Percentiles rank a stretch among this genome's conserved stretches.
Conservation (phyloP, 2,113 vertebrate species). For the Nesogale talazaci region DNA sequence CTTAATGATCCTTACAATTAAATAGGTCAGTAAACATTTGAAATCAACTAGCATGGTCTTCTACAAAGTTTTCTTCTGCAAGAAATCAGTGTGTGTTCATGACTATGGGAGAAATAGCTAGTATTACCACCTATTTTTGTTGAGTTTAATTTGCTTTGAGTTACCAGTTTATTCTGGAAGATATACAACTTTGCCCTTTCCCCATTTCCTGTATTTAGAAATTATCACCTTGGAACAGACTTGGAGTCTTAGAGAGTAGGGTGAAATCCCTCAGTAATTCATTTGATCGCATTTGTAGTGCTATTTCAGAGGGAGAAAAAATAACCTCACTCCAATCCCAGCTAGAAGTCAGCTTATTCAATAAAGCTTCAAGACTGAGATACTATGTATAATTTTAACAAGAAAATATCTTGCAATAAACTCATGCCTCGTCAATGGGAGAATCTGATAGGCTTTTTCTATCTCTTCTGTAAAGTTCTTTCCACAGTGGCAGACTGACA, state of each 20-base stretch:
- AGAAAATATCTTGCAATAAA: constrained; percentile 47
- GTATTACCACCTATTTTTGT: background rate
- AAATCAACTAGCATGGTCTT: background rate
- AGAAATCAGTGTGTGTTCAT: background rate
- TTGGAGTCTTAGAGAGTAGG: constrained; percentile 2
- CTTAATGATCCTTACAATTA: no score
- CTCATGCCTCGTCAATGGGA: background rate
- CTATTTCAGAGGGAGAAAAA: background rate
- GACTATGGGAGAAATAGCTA: background rate
- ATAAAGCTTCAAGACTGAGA: constrained; percentile 35
- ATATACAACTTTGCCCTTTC: constrained; percentile 5
- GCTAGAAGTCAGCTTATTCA: constrained; percentile 55
- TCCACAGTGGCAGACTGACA: background rate
- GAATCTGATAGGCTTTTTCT: background rate
- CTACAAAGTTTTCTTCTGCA: constrained; percentile 23
- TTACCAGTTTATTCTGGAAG: constrained; percentile 49
- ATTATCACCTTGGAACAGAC: constrained; percentile 46
- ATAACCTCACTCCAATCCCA: constrained; percentile 42
- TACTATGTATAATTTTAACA: constrained; percentile 34
- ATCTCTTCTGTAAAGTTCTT: background rate
- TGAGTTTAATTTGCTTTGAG: constrained; percentile 45
- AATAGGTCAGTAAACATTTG: background rate
- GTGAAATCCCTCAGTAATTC: constrained; percentile 52
- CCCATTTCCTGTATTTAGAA: constrained; percentile 35
- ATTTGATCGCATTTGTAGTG: constrained; percentile 50